Conservation (phyloP, 2,797 vertebrate genomes). For the Holocentrus rufus region DNA sequence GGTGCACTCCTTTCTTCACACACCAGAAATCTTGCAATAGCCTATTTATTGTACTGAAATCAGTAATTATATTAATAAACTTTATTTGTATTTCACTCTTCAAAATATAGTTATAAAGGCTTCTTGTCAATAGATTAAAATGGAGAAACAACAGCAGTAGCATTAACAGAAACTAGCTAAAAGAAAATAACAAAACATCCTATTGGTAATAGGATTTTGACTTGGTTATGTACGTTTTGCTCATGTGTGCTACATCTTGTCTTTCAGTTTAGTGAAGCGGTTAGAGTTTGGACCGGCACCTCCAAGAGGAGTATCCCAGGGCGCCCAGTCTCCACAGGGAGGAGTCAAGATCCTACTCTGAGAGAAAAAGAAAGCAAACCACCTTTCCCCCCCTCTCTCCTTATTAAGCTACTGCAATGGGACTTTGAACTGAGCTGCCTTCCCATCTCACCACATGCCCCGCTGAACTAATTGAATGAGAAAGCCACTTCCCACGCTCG, state of each 20-base stretch:
- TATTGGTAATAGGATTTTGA: not conserved
- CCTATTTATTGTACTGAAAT: no score
- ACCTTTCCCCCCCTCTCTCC: slow-evolving; percentile 3
- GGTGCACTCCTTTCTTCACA: no score
- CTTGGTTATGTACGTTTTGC: not conserved
- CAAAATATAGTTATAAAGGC: no score
- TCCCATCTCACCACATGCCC: slow-evolving; percentile 30
- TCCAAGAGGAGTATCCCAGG: slow-evolving; percentile 76
- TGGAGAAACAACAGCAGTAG: no score
- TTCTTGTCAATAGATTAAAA: no score
- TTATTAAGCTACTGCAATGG: slow-evolving; percentile 34
- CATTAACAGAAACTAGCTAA: no score
- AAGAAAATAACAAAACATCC: no score
- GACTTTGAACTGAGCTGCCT: slow-evolving; percentile 54
- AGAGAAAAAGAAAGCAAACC: slow-evolving; percentile 50
- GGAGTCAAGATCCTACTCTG: slow-evolving; percentile 95
- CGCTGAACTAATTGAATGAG: slow-evolving; percentile 44
- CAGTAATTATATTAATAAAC: no score
- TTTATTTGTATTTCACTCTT: no score
- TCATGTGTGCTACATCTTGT: slow-evolving; percentile 34
- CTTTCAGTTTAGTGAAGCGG: slow-evolving; percentile 89
- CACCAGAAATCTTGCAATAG: no score
- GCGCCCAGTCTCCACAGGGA: slow-evolving; percentile 85
- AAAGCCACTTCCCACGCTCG: slow-evolving; percentile 26
- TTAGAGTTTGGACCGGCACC: slow-evolving; percentile 89